These are phyloP conservation scores for Pithys albifrons DNA, from an alignment of 2,113 vertebrate genomes.

Conservation along the genomic window DNA sequence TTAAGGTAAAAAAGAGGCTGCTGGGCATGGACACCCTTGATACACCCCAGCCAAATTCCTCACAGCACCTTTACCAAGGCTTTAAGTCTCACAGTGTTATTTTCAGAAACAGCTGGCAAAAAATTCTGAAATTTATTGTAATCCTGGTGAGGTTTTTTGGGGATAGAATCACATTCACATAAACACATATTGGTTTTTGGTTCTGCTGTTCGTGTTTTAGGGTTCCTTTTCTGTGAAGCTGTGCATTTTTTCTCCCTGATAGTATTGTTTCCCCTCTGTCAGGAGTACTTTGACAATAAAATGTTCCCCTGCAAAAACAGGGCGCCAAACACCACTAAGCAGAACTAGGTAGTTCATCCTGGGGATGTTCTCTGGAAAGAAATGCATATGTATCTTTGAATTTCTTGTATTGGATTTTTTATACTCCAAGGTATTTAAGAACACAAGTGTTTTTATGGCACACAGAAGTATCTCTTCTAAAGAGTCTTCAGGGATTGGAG, in stretches of 20 bases:
- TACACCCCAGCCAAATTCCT: background rate
- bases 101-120: background rate
- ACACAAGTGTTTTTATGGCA: background rate
- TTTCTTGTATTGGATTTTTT: background rate
- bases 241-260: rapidly evolving
- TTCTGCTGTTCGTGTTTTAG: background rate
- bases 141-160: rapidly evolving
- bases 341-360: background rate
- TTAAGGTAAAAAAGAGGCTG: background rate
- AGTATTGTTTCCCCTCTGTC: background rate
- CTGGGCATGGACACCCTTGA: background rate
- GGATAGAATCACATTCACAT: background rate
- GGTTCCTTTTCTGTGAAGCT: background rate
- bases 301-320: background rate
- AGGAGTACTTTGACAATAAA: background rate
- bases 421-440: background rate
- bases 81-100: background rate
- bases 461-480: background rate
- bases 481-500: background rate
- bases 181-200: background rate
- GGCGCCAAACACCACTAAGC: background rate
- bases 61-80: background rate
- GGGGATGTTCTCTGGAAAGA: background rate
- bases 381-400: background rate
- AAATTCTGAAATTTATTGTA: background rate